Evolutionary conservation across 1,140 invertebrate genomes (phyloP).

Genomic region (Solen grandis): DNA sequence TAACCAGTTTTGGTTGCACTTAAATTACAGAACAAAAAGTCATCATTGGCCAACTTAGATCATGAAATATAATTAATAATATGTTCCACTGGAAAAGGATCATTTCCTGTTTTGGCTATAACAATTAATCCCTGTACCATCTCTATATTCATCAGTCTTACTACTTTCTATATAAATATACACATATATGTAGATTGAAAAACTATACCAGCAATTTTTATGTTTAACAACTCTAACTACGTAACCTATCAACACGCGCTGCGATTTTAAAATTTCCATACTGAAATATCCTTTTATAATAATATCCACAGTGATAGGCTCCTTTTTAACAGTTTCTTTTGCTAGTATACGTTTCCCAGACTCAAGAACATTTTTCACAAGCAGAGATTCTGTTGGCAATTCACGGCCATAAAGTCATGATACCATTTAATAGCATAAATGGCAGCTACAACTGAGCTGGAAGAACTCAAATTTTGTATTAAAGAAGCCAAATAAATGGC

Average conservation of each 20-base stretch:
- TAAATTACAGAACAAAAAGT: too few relatives aligned
- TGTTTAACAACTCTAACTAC: too few relatives aligned
- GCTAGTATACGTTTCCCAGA: conserved; percentile 10
- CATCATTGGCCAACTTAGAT: too few relatives aligned
- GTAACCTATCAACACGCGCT: too few relatives aligned
- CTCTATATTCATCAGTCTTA: conserved; percentile 43
- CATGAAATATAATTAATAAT: too few relatives aligned
- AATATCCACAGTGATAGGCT: conserved; percentile 21
- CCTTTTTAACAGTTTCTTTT: neutral
- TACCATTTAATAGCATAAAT: conserved; percentile 38
- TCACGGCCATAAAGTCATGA: neutral
- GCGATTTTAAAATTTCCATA: conserved; percentile 12
- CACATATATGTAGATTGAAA: too few relatives aligned
- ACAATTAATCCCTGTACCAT: conserved; percentile 11
- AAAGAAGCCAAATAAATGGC: conserved; percentile 15
- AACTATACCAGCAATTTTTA: too few relatives aligned
- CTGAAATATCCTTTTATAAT: neutral
- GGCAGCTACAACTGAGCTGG: conserved; percentile 5
- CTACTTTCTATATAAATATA: conserved; percentile 47
- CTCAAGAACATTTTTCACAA: conserved; percentile 33
- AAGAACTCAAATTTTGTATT: conserved; percentile 4
- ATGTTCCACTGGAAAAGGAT: neutral
- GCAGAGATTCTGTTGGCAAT: conserved; percentile 15
- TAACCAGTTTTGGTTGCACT: too few relatives aligned
- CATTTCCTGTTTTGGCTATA: conserved; percentile 20